Percentiles rank a stretch among this genome's conserved stretches.
These are phyloP conservation scores for Lycorma delicatula DNA, from an alignment of 1,140 invertebrate species.

Conservation along the genomic window DNA sequence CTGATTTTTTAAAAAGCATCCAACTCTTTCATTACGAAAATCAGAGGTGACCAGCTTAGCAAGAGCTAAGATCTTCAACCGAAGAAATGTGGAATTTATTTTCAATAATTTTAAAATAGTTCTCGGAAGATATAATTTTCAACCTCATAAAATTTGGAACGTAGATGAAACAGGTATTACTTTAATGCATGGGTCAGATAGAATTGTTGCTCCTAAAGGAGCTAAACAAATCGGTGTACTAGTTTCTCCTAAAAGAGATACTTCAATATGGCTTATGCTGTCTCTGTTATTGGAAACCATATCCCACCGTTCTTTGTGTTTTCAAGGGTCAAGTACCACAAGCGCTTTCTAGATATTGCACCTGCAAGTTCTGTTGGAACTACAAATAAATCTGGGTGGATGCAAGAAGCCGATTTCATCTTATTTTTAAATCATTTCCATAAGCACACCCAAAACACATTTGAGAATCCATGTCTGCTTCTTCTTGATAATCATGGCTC, in stretches of 20 bases:
- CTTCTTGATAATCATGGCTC: slow-evolving; percentile 29
- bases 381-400: slow-evolving; percentile 41
- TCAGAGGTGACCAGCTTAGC: slow-evolving; percentile 37
- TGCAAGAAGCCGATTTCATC: slow-evolving; percentile 39
- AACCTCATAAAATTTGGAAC: slow-evolving; percentile 33
- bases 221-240: slow-evolving; percentile 34
- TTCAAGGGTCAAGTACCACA: slow-evolving; percentile 31
- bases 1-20: slow-evolving; percentile 35
- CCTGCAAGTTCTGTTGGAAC: slow-evolving; percentile 37
- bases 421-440: slow-evolving; percentile 36
- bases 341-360: slow-evolving; percentile 29
- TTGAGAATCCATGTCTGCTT: slow-evolving; percentile 19
- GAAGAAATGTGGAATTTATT: slow-evolving; percentile 21
- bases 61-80: slow-evolving; percentile 36
- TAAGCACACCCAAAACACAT: slow-evolving; percentile 24
- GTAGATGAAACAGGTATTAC: slow-evolving; percentile 37
- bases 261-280: slow-evolving; percentile 28
- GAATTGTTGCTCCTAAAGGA: slow-evolving; percentile 33
- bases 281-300: slow-evolving; percentile 33
- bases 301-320: slow-evolving; percentile 37
- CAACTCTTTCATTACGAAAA: slow-evolving; percentile 33
- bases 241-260: slow-evolving; percentile 33
- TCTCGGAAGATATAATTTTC: not conserved
- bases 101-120: not conserved
- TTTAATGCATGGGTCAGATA: slow-evolving; percentile 33